Percentiles rank a stretch among this genome's conserved stretches.
phyloP scores from a whole-genome alignment of 2,888 invertebrate species.

The Nasonia oneida region DNA sequence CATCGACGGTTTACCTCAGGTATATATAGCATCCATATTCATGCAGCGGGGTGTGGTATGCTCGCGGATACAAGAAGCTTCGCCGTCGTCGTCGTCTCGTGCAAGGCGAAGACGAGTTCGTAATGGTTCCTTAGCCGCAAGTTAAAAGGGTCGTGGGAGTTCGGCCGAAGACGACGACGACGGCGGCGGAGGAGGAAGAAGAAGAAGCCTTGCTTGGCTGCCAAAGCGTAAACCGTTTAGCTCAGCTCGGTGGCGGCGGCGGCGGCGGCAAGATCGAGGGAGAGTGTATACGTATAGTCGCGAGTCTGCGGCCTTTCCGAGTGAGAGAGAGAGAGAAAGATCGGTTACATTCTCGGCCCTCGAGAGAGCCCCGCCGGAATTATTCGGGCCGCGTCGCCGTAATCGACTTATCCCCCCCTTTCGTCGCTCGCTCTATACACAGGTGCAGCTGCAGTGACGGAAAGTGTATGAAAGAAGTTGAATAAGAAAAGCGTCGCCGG shows the following conservation, averaged over 20 bases:
- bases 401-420: constrained; percentile 53
- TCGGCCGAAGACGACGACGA: not conserved
- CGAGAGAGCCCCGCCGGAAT: constrained; percentile 28
- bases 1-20: not conserved
- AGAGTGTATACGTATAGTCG: not conserved
- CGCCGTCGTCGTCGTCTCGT: not conserved
- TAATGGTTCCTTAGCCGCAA: constrained; percentile 16
- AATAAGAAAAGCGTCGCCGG: not conserved
- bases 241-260: not conserved
- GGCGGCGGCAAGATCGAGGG: constrained; percentile 1
- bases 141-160: constrained; percentile 31
- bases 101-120: not conserved
- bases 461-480: not conserved
- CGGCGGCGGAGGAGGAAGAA: not conserved
- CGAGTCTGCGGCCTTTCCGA: not conserved
- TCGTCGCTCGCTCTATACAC: not conserved
- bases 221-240: constrained; percentile 54
- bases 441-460: not conserved
- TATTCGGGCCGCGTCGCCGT: constrained; percentile 55
- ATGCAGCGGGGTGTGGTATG: not conserved
- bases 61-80: not conserved
- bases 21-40: not conserved
- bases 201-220: constrained; percentile 24
- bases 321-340: not conserved
- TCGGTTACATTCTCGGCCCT: constrained; percentile 45